phyloP scores from a whole-genome alignment of 2,113 vertebrate genomes.

The Etheostoma cragini region DNA sequence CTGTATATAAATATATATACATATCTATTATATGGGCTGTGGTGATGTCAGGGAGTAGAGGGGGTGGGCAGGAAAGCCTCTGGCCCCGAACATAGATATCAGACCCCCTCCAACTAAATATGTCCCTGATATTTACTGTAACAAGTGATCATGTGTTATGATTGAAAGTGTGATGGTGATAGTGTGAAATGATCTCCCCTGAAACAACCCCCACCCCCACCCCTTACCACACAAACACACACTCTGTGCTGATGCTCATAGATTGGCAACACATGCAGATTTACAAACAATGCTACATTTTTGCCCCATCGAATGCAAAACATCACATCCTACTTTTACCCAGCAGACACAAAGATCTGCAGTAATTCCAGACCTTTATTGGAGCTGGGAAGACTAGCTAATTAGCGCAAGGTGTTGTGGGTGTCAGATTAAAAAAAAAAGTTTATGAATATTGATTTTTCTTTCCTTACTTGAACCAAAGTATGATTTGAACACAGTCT shows the following conservation, averaged over 20 bases:
- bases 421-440: conserved; percentile 66
- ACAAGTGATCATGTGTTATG: conserved; percentile 83
- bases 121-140: conserved; percentile 82
- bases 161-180: conserved; percentile 82
- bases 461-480: conserved; percentile 78
- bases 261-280: conserved; percentile 31
- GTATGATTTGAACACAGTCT: conserved; percentile 76
- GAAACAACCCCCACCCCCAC: neutral
- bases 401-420: conserved; percentile 68
- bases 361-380: conserved; percentile 34
- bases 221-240: conserved; percentile 39
- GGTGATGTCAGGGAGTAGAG: conserved; percentile 84
- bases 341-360: conserved; percentile 42
- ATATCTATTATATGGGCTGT: conserved; percentile 85
- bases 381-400: conserved; percentile 57
- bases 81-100: conserved; percentile 74
- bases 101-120: conserved; percentile 69
- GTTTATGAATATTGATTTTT: conserved; percentile 79
- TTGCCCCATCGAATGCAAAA: conserved; percentile 29
- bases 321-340: conserved; percentile 34
- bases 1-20: conserved; percentile 86
- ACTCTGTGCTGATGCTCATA: conserved; percentile 22
- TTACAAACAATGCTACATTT: conserved; percentile 16
- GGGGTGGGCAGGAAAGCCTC: conserved; percentile 74
- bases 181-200: conserved; percentile 73